phyloP scores from a whole-genome alignment of 2,888 invertebrate genomes.

The Chloromyia formosa region DNA sequence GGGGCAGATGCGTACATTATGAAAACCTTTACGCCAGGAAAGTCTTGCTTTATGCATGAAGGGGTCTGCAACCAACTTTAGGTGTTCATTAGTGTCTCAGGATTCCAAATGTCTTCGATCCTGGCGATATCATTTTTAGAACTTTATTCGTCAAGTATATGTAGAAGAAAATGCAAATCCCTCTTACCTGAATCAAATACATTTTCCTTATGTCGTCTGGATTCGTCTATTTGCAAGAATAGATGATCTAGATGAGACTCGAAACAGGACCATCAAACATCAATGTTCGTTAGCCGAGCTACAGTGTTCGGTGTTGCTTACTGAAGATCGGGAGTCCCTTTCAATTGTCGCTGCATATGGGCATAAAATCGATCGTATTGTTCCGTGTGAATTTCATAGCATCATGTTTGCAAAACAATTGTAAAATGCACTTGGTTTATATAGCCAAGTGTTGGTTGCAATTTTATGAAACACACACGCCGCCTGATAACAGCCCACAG shows the following conservation, averaged over 20 bases:
- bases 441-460: slow-evolving; percentile 37
- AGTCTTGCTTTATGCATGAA: no score
- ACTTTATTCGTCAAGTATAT: no score
- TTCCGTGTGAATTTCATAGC: slow-evolving; percentile 7
- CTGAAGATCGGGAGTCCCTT: background rate
- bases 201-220: background rate
- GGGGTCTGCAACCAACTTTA: no score
- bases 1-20: no score
- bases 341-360: background rate
- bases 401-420: slow-evolving; percentile 34
- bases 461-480: slow-evolving; percentile 1
- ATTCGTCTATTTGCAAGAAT: no score
- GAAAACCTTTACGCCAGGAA: no score
- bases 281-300: slow-evolving; percentile 1
- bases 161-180: no score
- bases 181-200: slow-evolving; percentile 40
- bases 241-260: no score
- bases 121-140: no score
- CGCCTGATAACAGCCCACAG: background rate
- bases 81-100: no score
- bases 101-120: no score
- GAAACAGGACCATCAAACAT: background rate
- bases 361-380: background rate
- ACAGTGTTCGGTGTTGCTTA: no score
- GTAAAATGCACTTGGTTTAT: slow-evolving; percentile 27